Percentiles rank a stretch among this genome's conserved stretches.
phyloP scores from a whole-genome alignment of 2,113 vertebrate species.

The Callorhinus ursinus region DNA sequence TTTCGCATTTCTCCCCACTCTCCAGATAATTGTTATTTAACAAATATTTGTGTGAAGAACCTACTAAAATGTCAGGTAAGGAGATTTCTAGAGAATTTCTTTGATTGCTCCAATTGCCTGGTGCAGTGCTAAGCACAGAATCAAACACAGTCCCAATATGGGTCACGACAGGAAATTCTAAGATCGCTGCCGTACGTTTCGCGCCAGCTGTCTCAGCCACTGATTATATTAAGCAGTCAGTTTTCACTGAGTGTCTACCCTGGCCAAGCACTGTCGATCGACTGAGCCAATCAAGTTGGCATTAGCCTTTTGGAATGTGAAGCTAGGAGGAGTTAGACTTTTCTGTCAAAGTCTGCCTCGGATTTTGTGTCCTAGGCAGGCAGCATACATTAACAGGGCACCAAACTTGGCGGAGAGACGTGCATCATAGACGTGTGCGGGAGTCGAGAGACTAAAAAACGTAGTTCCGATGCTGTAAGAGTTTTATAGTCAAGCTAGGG shows the following conservation, averaged over 20 bases:
- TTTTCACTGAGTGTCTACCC: neutral
- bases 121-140: neutral
- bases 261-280: neutral
- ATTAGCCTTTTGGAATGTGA: neutral
- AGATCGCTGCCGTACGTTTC: neutral
- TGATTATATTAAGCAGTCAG: neutral
- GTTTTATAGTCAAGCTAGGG: neutral
- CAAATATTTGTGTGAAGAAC: neutral
- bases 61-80: neutral
- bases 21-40: conserved; percentile 8
- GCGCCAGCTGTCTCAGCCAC: neutral
- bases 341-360: conserved; percentile 2
- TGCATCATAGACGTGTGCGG: neutral
- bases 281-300: neutral
- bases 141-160: neutral
- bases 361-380: neutral
- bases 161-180: neutral
- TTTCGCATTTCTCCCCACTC: neutral
- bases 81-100: neutral
- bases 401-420: neutral
- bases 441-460: neutral
- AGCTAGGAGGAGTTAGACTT: neutral
- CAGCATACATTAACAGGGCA: neutral
- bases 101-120: neutral
- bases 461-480: neutral